phyloP scores from a whole-genome alignment of 2,888 invertebrate species.

The Acleris laterana region DNA sequence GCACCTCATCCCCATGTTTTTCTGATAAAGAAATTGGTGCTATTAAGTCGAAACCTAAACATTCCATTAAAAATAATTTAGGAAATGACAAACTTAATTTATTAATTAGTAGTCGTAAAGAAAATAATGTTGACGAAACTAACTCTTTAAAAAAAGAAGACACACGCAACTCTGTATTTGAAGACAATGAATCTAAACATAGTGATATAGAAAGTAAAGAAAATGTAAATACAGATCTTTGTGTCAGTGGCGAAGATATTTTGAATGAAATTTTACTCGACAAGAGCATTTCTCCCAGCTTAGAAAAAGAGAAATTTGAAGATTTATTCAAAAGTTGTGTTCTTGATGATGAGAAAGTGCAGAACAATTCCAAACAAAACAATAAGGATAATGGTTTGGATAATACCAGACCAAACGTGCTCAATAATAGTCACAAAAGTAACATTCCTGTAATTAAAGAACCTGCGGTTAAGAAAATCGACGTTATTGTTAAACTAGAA shows the following conservation, averaged over 20 bases:
- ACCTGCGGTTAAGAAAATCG: slow-evolving; percentile 53
- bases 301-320: slow-evolving; percentile 69
- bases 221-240: slow-evolving; percentile 49
- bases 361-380: slow-evolving; percentile 51
- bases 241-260: slow-evolving; percentile 66
- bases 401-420: slow-evolving; percentile 46
- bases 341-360: slow-evolving; percentile 54
- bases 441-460: slow-evolving; percentile 62
- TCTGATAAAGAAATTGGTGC: slow-evolving; percentile 77
- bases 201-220: slow-evolving; percentile 45
- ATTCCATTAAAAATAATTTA: slow-evolving; percentile 80
- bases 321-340: slow-evolving; percentile 72
- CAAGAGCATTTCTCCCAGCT: slow-evolving; percentile 57
- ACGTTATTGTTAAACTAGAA: slow-evolving; percentile 58
- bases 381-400: slow-evolving; percentile 51
- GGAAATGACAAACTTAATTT: slow-evolving; percentile 79
- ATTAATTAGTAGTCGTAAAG: slow-evolving; percentile 73
- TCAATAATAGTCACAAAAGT: slow-evolving; percentile 66
- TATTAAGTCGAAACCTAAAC: slow-evolving; percentile 80
- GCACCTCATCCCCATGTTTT: slow-evolving; percentile 55
- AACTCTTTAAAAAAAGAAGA: slow-evolving; percentile 58
- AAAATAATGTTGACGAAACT: slow-evolving; percentile 64
- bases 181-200: slow-evolving; percentile 52
- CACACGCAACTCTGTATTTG: slow-evolving; percentile 52
- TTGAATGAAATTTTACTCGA: slow-evolving; percentile 70